Conservation (phyloP, 2,113 vertebrate genomes). For the mouse (Mus musculus) region DNA sequence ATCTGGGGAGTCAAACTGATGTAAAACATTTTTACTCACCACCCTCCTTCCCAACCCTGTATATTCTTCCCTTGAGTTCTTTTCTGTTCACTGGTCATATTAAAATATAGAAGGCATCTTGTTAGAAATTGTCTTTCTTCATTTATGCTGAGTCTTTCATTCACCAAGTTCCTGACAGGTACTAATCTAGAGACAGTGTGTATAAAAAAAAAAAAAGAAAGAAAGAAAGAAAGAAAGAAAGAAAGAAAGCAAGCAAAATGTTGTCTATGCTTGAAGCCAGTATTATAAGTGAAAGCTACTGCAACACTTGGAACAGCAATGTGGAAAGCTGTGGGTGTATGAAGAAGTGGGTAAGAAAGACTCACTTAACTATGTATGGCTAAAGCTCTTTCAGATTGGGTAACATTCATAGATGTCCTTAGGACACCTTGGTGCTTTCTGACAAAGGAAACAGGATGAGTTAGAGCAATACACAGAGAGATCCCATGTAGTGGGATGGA, state of each 20-base stretch:
- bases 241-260: neutral
- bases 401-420: neutral
- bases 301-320: neutral
- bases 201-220: neutral
- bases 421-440: neutral
- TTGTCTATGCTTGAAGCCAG: neutral
- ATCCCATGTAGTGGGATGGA: neutral
- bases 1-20: neutral
- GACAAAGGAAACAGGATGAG: neutral
- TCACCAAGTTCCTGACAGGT: neutral
- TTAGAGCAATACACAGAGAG: neutral
- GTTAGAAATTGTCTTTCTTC: neutral
- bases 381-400: neutral
- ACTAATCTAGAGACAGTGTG: neutral
- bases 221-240: too few species aligned
- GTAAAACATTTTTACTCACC: neutral
- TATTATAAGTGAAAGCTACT: neutral
- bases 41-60: neutral
- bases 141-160: neutral
- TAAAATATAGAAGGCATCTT: neutral
- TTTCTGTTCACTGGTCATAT: neutral
- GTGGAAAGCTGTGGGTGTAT: neutral
- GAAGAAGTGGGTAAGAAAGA: neutral
- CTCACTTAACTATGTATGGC: neutral
- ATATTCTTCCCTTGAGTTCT: neutral